These are phyloP conservation scores for Melolontha melolontha DNA, from an alignment of 2,888 invertebrate genomes.

Conservation along the genomic window DNA sequence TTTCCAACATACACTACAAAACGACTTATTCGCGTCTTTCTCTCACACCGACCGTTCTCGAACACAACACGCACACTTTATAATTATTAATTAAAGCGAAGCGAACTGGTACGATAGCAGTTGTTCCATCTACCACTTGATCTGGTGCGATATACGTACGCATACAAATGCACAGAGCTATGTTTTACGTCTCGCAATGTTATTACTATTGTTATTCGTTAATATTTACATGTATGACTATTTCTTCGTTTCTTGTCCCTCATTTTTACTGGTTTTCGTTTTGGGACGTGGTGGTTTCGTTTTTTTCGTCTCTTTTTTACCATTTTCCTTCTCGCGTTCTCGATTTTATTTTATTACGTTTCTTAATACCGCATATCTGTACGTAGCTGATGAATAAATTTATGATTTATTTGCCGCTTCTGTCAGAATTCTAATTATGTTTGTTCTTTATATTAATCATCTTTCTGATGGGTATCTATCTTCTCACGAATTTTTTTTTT, in stretches of 20 bases:
- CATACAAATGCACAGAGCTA: not conserved
- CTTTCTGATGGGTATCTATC: slow-evolving; percentile 5
- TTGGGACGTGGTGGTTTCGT: not conserved
- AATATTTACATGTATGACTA: not conserved
- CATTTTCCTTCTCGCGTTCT: not conserved
- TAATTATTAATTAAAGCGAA: slow-evolving; percentile 45
- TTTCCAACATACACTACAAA: slow-evolving; percentile 16
- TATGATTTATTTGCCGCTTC: slow-evolving; percentile 16
- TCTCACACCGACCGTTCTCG: slow-evolving; percentile 22
- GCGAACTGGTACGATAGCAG: slow-evolving; percentile 2
- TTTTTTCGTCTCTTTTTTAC: not conserved
- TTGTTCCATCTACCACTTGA: slow-evolving; percentile 12
- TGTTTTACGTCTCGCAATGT: not conserved
- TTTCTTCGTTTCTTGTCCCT: not conserved
- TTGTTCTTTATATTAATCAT: slow-evolving; percentile 25
- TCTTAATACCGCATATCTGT: slow-evolving; percentile 1
- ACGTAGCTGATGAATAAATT: not conserved
- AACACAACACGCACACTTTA: slow-evolving; percentile 6
- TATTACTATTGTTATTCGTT: slow-evolving; percentile 12
- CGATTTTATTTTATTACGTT: slow-evolving; percentile 6
- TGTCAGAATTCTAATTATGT: slow-evolving; percentile 30
- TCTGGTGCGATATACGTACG: slow-evolving; percentile 1
- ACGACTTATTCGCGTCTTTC: not conserved
- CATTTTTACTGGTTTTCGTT: not conserved
- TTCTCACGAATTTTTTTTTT: not conserved